Conservation (phyloP, 2,888 invertebrate genomes). For the Stegana nigrithorax region DNA sequence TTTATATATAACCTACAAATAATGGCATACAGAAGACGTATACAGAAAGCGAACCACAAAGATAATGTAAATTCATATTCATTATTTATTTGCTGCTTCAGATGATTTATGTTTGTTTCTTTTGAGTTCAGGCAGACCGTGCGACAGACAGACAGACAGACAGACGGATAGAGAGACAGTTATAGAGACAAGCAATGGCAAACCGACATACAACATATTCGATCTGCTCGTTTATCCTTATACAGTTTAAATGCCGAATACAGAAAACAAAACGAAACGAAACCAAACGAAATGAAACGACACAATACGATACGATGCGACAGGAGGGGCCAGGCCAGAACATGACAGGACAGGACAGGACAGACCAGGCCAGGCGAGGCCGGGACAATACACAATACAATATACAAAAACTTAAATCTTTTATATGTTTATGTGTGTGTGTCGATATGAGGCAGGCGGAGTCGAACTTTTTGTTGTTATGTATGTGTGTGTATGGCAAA, state of each 20-base stretch:
- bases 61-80: slow-evolving; percentile 34
- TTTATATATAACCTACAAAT: background rate
- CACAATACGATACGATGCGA: too few relatives aligned
- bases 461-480: background rate
- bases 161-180: background rate
- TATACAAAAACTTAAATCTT: too few relatives aligned
- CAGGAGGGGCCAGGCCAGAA: too few relatives aligned
- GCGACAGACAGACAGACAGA: background rate
- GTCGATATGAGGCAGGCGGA: background rate
- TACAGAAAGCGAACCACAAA: slow-evolving; percentile 22
- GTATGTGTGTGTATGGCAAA: background rate
- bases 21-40: slow-evolving; percentile 9
- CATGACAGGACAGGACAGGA: too few relatives aligned
- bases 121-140: slow-evolving; percentile 29
- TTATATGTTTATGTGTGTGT: background rate
- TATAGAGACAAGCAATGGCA: background rate
- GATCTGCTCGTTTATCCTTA: slow-evolving; percentile 16
- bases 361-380: too few relatives aligned
- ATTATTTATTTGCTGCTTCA: slow-evolving; percentile 49
- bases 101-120: slow-evolving; percentile 46
- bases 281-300: too few relatives aligned
- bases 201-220: slow-evolving; percentile 7
- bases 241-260: slow-evolving; percentile 1
- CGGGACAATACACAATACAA: too few relatives aligned
- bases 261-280: background rate